Conservation (phyloP, 2,113 vertebrate genomes). For the Neopipo cinnamomea region DNA sequence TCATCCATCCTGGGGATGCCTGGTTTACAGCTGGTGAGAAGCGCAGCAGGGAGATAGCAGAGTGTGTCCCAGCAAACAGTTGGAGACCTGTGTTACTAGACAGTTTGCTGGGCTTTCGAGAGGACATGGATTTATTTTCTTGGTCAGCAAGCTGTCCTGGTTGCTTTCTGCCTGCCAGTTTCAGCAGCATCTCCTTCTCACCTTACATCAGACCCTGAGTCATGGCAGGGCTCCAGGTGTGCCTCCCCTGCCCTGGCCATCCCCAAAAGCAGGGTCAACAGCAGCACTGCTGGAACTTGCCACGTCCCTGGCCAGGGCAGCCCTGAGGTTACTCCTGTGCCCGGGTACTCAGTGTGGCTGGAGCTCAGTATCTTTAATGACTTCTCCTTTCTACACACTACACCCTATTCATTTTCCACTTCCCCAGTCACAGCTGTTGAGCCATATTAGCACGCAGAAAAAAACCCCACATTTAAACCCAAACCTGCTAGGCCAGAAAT, state of each 20-base stretch:
- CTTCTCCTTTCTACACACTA: not conserved
- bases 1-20: fast-evolving
- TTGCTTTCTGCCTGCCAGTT: not conserved
- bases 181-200: not conserved
- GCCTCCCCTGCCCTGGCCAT: not conserved
- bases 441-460: not conserved
- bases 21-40: not conserved
- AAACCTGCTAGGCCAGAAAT: slow-evolving; percentile 58
- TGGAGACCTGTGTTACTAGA: not conserved
- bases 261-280: not conserved
- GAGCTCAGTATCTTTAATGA: not conserved
- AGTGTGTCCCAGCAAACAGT: not conserved
- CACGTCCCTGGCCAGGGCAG: not conserved
- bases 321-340: not conserved
- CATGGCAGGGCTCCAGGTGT: fast-evolving
- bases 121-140: not conserved
- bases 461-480: slow-evolving; percentile 14
- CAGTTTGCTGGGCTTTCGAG: not conserved
- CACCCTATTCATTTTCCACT: slow-evolving; percentile 31
- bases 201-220: not conserved
- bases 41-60: not conserved
- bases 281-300: not conserved
- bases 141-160: not conserved
- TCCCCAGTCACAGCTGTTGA: slow-evolving; percentile 21
- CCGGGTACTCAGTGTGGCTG: fast-evolving